Conservation (phyloP, 64 coral and sea anemone species). For the Stylophora pistillata region DNA sequence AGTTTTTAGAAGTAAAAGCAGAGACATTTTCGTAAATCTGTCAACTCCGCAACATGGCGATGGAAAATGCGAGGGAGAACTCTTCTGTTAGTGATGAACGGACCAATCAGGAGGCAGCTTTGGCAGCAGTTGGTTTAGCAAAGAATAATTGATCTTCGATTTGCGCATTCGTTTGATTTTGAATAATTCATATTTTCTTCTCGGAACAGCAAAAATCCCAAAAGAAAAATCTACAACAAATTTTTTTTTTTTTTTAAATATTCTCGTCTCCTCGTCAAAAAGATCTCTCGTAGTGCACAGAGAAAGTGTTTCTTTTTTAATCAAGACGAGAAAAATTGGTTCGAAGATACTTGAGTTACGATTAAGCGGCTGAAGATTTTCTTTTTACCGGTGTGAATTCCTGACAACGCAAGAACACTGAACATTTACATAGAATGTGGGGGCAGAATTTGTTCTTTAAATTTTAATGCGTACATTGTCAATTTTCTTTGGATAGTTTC, state of each 20-base stretch:
- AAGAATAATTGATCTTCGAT: slow-evolving; percentile 77
- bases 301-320: not conserved
- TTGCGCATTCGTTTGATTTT: slow-evolving; percentile 40
- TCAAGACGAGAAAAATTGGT: not conserved
- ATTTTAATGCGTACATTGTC: slow-evolving; percentile 36
- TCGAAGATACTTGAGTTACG: not conserved
- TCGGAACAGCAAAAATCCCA: slow-evolving; percentile 15
- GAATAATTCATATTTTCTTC: slow-evolving; percentile 79
- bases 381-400: not conserved
- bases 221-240: slow-evolving; percentile 23
- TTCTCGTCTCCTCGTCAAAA: not conserved
- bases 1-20: slow-evolving; percentile 93
- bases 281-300: not conserved
- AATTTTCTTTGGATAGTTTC: slow-evolving; percentile 26
- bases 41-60: slow-evolving; percentile 80
- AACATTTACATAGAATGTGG: slow-evolving; percentile 39
- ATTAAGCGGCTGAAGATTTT: slow-evolving; percentile 9
- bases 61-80: slow-evolving; percentile 70
- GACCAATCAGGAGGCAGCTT: slow-evolving; percentile 74
- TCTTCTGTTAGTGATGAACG: slow-evolving; percentile 7
- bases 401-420: not conserved
- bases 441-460: slow-evolving; percentile 31
- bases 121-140: slow-evolving; percentile 52
- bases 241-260: no score
- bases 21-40: slow-evolving; percentile 84